These are phyloP conservation scores for Trilocha varians DNA, from an alignment of 2,888 invertebrate genomes.

Conservation along the genomic window DNA sequence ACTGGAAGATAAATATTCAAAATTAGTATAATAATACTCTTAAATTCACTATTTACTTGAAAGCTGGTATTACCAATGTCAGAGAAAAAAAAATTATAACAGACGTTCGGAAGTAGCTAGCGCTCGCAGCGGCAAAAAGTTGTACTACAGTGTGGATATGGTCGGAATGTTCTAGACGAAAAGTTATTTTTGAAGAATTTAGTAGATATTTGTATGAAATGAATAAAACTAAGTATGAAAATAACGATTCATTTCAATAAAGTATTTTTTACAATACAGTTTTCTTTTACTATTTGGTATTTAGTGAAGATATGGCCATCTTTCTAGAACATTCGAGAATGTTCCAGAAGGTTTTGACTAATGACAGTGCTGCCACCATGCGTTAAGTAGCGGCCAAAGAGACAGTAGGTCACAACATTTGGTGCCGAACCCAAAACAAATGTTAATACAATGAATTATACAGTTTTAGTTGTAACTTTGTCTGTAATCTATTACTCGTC, in stretches of 20 bases:
- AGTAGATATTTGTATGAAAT: conserved; percentile 15
- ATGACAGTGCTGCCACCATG: conserved; percentile 22
- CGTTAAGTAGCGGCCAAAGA: conserved; percentile 20
- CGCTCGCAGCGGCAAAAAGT: conserved; percentile 32
- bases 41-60: no score
- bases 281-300: no score
- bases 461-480: no score
- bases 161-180: conserved; percentile 47
- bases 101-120: conserved; percentile 31
- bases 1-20: no score
- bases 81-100: not conserved
- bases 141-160: conserved; percentile 36
- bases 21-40: no score
- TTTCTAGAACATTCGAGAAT: conserved; percentile 43
- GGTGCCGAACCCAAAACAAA: no score
- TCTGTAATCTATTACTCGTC: no score
- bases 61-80: conserved; percentile 2
- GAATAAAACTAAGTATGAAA: not conserved
- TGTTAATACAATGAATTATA: no score
- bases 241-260: not conserved
- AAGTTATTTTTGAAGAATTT: conserved; percentile 10
- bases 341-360: conserved; percentile 28
- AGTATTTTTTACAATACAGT: no score
- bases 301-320: conserved; percentile 3
- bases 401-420: conserved; percentile 33